Evolutionary conservation across 2,797 vertebrate species (phyloP).

Genomic region (Tiaroga cobitis): DNA sequence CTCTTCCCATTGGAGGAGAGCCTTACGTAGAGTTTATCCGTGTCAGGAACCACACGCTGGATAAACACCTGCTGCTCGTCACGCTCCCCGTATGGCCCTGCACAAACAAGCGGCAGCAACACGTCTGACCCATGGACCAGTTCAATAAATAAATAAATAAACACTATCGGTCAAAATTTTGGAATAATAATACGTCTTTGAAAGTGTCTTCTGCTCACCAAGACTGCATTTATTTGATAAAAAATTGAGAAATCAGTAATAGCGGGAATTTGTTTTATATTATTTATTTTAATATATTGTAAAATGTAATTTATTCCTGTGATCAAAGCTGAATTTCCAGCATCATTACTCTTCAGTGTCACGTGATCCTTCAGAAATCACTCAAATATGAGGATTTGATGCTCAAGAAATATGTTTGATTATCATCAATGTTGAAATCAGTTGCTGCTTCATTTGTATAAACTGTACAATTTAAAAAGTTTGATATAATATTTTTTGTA

Average conservation of each 20-base stretch:
- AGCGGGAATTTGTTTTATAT: not conserved
- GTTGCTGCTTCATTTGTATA: too few species aligned
- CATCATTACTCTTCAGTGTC: not conserved
- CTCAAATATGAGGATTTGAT: not conserved
- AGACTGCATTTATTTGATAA: not conserved
- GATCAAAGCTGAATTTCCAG: not conserved
- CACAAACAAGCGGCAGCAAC: not conserved
- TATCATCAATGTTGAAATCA: not conserved
- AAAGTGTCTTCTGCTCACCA: not conserved
- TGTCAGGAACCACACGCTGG: constrained; percentile 90
- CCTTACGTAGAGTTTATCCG: constrained; percentile 87
- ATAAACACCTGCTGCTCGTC: constrained; percentile 94
- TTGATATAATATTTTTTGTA: too few species aligned
- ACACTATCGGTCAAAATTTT: not conserved
- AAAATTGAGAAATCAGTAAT: not conserved
- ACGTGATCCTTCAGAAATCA: not conserved
- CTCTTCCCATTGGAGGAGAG: constrained; percentile 92
- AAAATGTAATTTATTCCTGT: not conserved
- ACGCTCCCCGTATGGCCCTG: constrained; percentile 89
- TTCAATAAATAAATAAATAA: too few species aligned
- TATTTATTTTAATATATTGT: not conserved
- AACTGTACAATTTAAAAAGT: not conserved
- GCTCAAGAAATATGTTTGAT: not conserved
- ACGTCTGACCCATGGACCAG: not conserved
- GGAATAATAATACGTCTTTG: not conserved